phyloP scores from a whole-genome alignment of 92 coral and sea anemone species.

The Porites evermanni region DNA sequence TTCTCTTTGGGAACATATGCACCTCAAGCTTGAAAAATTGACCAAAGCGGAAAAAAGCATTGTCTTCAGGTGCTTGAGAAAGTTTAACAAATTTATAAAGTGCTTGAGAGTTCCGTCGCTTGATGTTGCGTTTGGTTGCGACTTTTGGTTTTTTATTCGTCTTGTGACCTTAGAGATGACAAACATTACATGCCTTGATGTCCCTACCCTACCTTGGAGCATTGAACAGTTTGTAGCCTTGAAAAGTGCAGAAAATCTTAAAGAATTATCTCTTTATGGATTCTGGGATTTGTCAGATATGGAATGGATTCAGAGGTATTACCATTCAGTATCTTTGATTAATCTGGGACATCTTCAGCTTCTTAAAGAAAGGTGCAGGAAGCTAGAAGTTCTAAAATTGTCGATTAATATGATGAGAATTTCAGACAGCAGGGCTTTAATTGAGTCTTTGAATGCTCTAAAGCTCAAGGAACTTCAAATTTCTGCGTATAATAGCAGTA shows the following conservation, averaged over 20 bases:
- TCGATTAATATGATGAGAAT: conserved; percentile 43
- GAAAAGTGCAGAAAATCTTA: conserved; percentile 31
- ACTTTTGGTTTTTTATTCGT: conserved; percentile 33
- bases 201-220: conserved; percentile 48
- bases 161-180: conserved; percentile 36
- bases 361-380: not conserved
- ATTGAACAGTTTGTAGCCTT: conserved; percentile 23
- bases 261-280: conserved; percentile 45
- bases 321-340: conserved; percentile 31
- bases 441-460: conserved; percentile 29
- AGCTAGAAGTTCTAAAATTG: conserved; percentile 30
- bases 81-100: conserved; percentile 22
- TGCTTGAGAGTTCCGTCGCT: conserved; percentile 34
- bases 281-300: conserved; percentile 46
- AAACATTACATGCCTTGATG: conserved; percentile 41
- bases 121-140: conserved; percentile 33
- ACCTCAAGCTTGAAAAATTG: conserved; percentile 3
- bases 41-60: conserved; percentile 17
- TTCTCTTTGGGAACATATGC: conserved; percentile 48
- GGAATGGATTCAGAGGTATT: conserved; percentile 24
- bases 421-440: conserved; percentile 21
- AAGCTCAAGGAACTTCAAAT: conserved; percentile 42
- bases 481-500: conserved; percentile 28
- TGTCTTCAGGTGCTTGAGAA: conserved; percentile 21
- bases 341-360: conserved; percentile 35